Evolutionary conservation across 1,140 invertebrate genomes (phyloP).

Genomic region (Sweltsa coloradensis): DNA sequence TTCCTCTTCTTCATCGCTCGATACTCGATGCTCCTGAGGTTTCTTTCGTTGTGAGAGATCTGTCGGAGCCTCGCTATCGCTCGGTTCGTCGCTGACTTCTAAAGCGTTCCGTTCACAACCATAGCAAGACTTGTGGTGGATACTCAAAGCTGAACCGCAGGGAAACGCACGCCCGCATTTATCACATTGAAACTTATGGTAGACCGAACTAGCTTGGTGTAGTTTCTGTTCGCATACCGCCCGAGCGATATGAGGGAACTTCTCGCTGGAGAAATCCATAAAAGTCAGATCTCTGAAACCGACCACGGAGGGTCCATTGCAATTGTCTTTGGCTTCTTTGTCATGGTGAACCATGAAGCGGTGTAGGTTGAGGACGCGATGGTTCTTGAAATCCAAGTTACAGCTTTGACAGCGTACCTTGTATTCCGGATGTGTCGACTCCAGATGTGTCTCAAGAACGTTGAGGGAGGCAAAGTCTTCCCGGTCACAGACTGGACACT

Average conservation of each 20-base stretch:
- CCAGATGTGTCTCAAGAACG: slow-evolving; percentile 51
- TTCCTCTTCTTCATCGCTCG: slow-evolving; percentile 12
- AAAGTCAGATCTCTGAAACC: slow-evolving; percentile 50
- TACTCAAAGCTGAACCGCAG: slow-evolving; percentile 51
- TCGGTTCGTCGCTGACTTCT: slow-evolving; percentile 17
- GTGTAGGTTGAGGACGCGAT: slow-evolving; percentile 54
- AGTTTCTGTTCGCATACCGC: slow-evolving; percentile 54
- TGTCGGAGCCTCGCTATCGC: no score
- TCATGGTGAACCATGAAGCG: slow-evolving; percentile 41
- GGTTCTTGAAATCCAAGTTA: slow-evolving; percentile 52
- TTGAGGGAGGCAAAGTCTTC: slow-evolving; percentile 44
- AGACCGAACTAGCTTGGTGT: slow-evolving; percentile 44
- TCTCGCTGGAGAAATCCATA: slow-evolving; percentile 62
- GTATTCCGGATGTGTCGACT: slow-evolving; percentile 54
- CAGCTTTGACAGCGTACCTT: slow-evolving; percentile 57
- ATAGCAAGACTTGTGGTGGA: slow-evolving; percentile 46
- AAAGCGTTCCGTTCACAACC: not conserved
- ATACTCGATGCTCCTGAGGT: not conserved
- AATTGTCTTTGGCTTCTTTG: slow-evolving; percentile 21
- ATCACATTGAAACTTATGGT: slow-evolving; percentile 53
- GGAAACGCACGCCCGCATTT: slow-evolving; percentile 63
- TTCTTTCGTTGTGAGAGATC: not conserved
- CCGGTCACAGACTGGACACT: slow-evolving; percentile 45
- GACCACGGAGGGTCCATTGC: not conserved
- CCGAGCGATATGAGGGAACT: slow-evolving; percentile 64